Conservation (phyloP, 2,797 vertebrate genomes). For the Amblyopsis hoosieri region DNA sequence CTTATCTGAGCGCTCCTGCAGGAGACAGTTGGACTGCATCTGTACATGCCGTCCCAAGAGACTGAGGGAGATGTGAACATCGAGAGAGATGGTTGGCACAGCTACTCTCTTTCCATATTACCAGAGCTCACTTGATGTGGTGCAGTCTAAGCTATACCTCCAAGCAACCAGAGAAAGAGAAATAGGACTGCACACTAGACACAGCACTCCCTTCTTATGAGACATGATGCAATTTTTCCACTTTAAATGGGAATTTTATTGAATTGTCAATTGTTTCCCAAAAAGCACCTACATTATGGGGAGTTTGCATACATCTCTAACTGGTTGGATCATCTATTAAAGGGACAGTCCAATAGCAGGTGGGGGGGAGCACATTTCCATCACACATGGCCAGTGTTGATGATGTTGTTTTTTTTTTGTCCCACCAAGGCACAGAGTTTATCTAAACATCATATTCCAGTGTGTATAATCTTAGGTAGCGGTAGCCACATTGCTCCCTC, state of each 20-base stretch:
- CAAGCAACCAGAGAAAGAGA: slow-evolving; percentile 50
- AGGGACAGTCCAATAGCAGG: slow-evolving; percentile 43
- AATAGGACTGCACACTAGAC: slow-evolving; percentile 69
- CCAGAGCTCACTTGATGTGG: slow-evolving; percentile 44
- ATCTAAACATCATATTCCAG: slow-evolving; percentile 48
- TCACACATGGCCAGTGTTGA: slow-evolving; percentile 64
- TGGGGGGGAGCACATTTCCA: slow-evolving; percentile 32
- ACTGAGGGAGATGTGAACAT: slow-evolving; percentile 45
- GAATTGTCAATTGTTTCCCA: slow-evolving; percentile 31
- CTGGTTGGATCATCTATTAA: slow-evolving; percentile 29
- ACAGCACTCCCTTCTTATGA: slow-evolving; percentile 47
- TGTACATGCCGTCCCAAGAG: slow-evolving; percentile 54
- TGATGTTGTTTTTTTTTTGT: slow-evolving; percentile 53
- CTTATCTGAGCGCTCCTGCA: slow-evolving; percentile 68
- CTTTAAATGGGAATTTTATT: slow-evolving; percentile 52
- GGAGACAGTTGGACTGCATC: slow-evolving; percentile 65
- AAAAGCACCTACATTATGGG: slow-evolving; percentile 2
- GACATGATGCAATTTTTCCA: slow-evolving; percentile 65
- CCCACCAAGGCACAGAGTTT: slow-evolving; percentile 45
- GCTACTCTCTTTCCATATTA: slow-evolving; percentile 64
- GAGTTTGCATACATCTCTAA: slow-evolving; percentile 42
- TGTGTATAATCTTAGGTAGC: slow-evolving; percentile 11
- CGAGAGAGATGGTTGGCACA: slow-evolving; percentile 65
- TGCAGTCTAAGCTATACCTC: slow-evolving; percentile 60
- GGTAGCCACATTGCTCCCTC: slow-evolving; percentile 17